Evolutionary conservation across 2,888 invertebrate species (phyloP).

Genomic region (Drosophila seclusa): DNA sequence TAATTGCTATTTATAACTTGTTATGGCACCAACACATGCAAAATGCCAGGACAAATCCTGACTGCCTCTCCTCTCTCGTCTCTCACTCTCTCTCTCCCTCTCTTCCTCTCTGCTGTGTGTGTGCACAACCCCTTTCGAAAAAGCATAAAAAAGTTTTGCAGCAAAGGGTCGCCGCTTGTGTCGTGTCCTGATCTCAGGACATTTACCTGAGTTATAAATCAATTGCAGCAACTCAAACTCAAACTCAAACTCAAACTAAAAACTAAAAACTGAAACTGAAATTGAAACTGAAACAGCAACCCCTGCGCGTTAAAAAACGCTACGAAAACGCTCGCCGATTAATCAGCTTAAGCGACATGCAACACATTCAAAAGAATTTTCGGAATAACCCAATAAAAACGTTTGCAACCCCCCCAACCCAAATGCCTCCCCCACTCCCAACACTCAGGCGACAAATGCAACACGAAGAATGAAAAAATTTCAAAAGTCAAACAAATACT

Average conservation of each 20-base stretch:
- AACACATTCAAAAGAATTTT: conserved; percentile 1
- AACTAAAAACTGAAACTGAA: conserved; percentile 3
- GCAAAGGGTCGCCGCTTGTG: conserved; percentile 55
- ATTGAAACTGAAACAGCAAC: conserved; percentile 3
- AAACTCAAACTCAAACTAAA: not conserved
- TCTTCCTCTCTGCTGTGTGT: conserved; percentile 19
- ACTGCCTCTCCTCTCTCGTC: not conserved
- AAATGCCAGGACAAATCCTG: conserved; percentile 56
- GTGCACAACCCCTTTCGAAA: conserved; percentile 68
- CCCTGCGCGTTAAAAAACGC: conserved; percentile 43
- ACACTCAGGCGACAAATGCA: conserved; percentile 28
- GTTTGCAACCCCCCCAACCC: not conserved
- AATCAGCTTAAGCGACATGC: conserved; percentile 30
- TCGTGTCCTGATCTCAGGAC: conserved; percentile 77
- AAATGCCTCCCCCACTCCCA: not conserved
- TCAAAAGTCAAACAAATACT: conserved; percentile 45
- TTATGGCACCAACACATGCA: conserved; percentile 77
- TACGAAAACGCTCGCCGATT: conserved; percentile 30
- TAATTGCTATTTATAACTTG: conserved; percentile 80
- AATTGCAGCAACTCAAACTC: conserved; percentile 54
- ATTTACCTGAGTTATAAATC: conserved; percentile 77
- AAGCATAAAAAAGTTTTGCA: conserved; percentile 42
- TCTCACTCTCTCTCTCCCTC: not conserved
- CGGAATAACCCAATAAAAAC: conserved; percentile 6
- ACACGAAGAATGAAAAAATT: conserved; percentile 11